Percentiles rank a stretch among this genome's conserved stretches.
phyloP scores from a whole-genome alignment of 2,113 vertebrate genomes.

The Leptobrachium leishanense region DNA sequence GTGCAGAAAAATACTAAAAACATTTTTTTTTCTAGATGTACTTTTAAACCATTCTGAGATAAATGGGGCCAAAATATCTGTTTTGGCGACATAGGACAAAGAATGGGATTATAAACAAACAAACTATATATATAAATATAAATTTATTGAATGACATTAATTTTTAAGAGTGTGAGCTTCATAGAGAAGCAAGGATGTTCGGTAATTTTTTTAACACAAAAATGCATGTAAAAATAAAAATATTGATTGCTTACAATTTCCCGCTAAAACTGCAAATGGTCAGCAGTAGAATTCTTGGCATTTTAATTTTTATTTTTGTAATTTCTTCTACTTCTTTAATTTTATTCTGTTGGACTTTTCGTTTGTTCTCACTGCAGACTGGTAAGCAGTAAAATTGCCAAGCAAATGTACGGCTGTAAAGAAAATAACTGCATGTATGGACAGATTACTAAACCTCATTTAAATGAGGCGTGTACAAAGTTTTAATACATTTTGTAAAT shows the following conservation, averaged over 20 bases:
- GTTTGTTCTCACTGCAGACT: constrained; percentile 72
- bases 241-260: constrained; percentile 84
- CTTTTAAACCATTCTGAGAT: constrained; percentile 57
- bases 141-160: constrained; percentile 80
- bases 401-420: constrained; percentile 86
- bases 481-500: constrained; percentile 99
- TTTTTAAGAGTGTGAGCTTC: constrained; percentile 82
- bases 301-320: constrained; percentile 60
- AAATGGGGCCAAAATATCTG: constrained; percentile 19
- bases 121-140: constrained; percentile 67
- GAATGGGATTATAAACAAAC: neutral
- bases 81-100: constrained; percentile 19
- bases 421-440: constrained; percentile 94
- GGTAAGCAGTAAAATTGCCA: constrained; percentile 80
- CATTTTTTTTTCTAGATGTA: constrained; percentile 68
- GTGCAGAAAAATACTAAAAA: constrained; percentile 66
- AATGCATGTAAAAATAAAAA: constrained; percentile 81
- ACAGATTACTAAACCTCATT: constrained; percentile 86
- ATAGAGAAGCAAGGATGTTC: constrained; percentile 67
- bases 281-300: constrained; percentile 70
- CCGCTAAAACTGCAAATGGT: constrained; percentile 81
- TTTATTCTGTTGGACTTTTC: constrained; percentile 24
- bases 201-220: constrained; percentile 68
- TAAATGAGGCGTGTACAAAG: constrained; percentile 93
- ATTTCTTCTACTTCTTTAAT: constrained; percentile 63